phyloP scores from a whole-genome alignment of 64 coral and sea anemone genomes.

The Orbicella faveolata region DNA sequence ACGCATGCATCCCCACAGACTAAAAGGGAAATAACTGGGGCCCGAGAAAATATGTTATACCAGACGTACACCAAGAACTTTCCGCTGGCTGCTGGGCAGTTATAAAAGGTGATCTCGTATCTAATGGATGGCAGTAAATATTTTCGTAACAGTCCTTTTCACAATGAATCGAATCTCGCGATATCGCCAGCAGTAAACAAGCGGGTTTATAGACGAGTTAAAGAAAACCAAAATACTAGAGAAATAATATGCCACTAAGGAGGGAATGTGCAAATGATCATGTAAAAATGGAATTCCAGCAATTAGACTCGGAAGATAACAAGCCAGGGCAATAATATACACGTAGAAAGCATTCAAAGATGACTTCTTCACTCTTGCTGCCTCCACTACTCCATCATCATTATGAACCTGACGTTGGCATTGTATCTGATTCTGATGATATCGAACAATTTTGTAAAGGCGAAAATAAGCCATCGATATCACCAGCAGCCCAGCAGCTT shows the following conservation, averaged over 20 bases:
- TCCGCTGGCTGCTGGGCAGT: background rate
- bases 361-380: background rate
- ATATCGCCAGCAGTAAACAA: constrained; percentile 7
- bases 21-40: too few species aligned
- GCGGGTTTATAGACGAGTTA: background rate
- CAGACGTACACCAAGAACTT: background rate
- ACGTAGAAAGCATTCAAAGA: constrained; percentile 10
- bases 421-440: constrained; percentile 34
- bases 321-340: background rate
- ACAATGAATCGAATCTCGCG: background rate
- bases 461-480: background rate
- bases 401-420: background rate
- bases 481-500: background rate
- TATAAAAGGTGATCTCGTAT: background rate
- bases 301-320: background rate
- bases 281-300: background rate
- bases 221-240: background rate
- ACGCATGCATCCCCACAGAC: too few species aligned
- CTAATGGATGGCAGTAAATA: background rate
- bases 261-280: background rate
- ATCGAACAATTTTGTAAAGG: constrained; percentile 9
- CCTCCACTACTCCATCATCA: background rate
- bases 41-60: too few species aligned
- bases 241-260: background rate
- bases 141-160: background rate